phyloP scores from a whole-genome alignment of 2,888 invertebrate species.

The Drosophila macrospina region DNA sequence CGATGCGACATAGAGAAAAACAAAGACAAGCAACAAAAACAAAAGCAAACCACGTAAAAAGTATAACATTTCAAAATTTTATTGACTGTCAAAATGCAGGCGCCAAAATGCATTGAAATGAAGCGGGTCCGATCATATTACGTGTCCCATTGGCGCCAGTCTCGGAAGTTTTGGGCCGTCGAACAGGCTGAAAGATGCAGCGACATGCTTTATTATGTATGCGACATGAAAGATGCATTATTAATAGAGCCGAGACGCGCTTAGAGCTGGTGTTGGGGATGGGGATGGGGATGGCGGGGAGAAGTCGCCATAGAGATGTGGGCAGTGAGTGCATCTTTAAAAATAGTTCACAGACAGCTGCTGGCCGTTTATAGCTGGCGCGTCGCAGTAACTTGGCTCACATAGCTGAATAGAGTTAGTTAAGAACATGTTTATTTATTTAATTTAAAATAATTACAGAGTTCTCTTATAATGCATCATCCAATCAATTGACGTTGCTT shows the following conservation, averaged over 20 bases:
- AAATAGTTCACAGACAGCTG: conserved; percentile 73
- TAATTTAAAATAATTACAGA: conserved; percentile 46
- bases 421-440: conserved; percentile 71
- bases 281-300: neutral
- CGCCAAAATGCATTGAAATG: conserved; percentile 58
- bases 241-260: conserved; percentile 52
- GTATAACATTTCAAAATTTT: conserved; percentile 82
- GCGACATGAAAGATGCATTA: conserved; percentile 69
- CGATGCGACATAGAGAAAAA: conserved; percentile 53
- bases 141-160: conserved; percentile 54
- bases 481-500: conserved; percentile 44
- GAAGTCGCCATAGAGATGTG: conserved; percentile 3
- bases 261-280: neutral
- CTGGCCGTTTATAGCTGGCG: conserved; percentile 21
- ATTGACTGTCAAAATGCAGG: conserved; percentile 81
- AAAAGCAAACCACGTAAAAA: conserved; percentile 43
- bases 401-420: conserved; percentile 32
- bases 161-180: conserved; percentile 27
- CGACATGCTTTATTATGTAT: conserved; percentile 67
- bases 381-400: conserved; percentile 36
- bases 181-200: conserved; percentile 45
- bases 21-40: conserved; percentile 33
- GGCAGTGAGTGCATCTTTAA: conserved; percentile 77
- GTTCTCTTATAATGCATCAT: conserved; percentile 51
- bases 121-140: conserved; percentile 65